A percentile compares a stretch with the other conserved stretches of the same genome.
These are phyloP conservation scores for Tenebrosternarchus preto DNA, from an alignment of 2,113 vertebrate species.

Conservation along the genomic window DNA sequence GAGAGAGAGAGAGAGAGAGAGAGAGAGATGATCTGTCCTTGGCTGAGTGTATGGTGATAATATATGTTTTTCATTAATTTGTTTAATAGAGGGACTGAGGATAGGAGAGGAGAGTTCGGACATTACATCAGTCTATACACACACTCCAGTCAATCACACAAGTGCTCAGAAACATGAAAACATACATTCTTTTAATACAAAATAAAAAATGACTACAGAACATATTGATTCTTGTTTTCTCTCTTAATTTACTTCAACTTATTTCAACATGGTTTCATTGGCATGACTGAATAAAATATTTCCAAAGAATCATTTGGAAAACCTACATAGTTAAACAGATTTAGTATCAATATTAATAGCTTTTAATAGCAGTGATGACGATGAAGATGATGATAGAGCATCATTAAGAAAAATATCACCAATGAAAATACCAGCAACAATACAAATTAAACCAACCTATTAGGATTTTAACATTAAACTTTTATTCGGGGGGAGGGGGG, in stretches of 20 bases:
- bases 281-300: background rate
- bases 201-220: background rate
- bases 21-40: slow-evolving; percentile 44
- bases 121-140: slow-evolving; percentile 1
- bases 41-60: slow-evolving; percentile 27
- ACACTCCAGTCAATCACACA: background rate
- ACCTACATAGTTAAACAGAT: too few relatives aligned
- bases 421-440: too few relatives aligned
- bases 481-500: too few relatives aligned
- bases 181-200: background rate
- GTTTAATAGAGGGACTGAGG: slow-evolving; percentile 21
- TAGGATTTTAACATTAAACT: too few relatives aligned
- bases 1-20: slow-evolving; percentile 8
- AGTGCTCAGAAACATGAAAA: background rate
- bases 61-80: slow-evolving; percentile 39
- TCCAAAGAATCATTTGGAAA: background rate
- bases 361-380: too few relatives aligned
- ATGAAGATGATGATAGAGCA: too few relatives aligned
- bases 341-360: too few relatives aligned
- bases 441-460: too few relatives aligned
- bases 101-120: slow-evolving; percentile 7
- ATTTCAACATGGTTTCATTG: too few relatives aligned
- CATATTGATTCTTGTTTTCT: background rate
- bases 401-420: too few relatives aligned
- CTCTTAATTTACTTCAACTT: too few relatives aligned